Evolutionary conservation across 2,888 invertebrate species (phyloP).

Genomic region (Drosophila nigricruria): DNA sequence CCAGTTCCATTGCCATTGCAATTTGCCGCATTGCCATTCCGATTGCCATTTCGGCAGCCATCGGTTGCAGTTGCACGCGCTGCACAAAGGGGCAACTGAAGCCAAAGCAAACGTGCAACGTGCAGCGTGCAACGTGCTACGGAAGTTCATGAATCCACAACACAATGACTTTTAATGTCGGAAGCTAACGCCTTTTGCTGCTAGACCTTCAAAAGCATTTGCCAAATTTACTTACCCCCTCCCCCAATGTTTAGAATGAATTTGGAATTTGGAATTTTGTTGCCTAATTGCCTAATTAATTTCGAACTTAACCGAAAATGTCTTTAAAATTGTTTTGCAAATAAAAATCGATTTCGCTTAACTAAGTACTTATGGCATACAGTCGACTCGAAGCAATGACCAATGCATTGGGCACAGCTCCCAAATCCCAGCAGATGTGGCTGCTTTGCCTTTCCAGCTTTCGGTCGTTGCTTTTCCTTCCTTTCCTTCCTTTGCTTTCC

Average conservation of each 20-base stretch:
- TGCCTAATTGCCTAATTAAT: constrained; percentile 4
- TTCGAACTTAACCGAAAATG: not conserved
- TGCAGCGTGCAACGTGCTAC: constrained; percentile 12
- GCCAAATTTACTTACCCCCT: constrained; percentile 2
- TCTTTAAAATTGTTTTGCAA: not conserved
- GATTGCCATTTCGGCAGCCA: constrained; percentile 20
- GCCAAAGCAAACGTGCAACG: constrained; percentile 18
- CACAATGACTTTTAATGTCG: constrained; percentile 35
- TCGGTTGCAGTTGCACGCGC: constrained; percentile 26
- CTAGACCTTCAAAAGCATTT: not conserved
- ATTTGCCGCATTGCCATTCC: constrained; percentile 30
- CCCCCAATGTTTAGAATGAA: too few species aligned
- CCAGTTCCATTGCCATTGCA: constrained; percentile 29
- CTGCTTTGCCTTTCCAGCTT: not conserved
- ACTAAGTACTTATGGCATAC: not conserved
- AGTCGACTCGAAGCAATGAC: constrained; percentile 44
- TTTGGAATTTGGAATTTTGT: not conserved
- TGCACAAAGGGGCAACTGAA: constrained; percentile 24
- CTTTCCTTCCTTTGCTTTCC: not conserved
- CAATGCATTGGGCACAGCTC: constrained; percentile 35
- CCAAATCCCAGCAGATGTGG: constrained; percentile 18
- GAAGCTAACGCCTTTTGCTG: not conserved
- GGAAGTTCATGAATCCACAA: constrained; percentile 29
- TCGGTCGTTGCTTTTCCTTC: too few species aligned
- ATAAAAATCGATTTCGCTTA: constrained; percentile 6